Evolutionary conservation across 1,140 invertebrate genomes (phyloP), one percentile per base, ranked within the genome.

Genomic region (Charaxes varanes): DNA sequence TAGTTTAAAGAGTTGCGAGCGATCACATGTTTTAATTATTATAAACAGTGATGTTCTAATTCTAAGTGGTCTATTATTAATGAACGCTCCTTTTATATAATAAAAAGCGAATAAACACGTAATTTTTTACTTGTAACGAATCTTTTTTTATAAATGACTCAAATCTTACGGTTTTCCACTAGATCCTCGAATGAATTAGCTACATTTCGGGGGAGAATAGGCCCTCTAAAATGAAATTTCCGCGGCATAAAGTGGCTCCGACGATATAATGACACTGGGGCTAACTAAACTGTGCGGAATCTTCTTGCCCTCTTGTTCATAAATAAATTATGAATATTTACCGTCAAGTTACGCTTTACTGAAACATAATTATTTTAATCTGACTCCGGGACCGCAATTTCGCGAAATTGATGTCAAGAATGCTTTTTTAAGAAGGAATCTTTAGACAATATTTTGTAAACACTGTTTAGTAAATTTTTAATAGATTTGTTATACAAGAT

Each of bases 281-380:
- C 59, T 40, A 48, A 58, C 60, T 61, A 68, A 69, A 67, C 62
- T 59, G 56, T 49, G 49, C 42, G 55, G 65, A 49, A 52, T 55
- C 56, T 57, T 53, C 59, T 44, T 43, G 59, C 61, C 70, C 72
- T 73, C 63, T 59, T 73, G 76, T 68, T 72, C 74, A 61, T 73
- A 63, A 77, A 79, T 79, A 77, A 77, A 74, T 80, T 77, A 74
- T 74, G 70, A 73, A 77, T 80, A 80, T 80, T 77, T 71, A 73
- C 76, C 54, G 56, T 67, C 60, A 71, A 58, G 61, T 70, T 65
- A 76, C 62, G 65, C 55, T 72, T 73, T 74, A 71, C 68, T 67
- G 58, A 58, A 71, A 62, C 60, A 60, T 71, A 77, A 80, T 77
- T 80, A 80, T 73, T 74, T 73, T 73, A 80, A 77, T 77, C 62